Percentiles rank a stretch among this genome's conserved stretches.
These are phyloP conservation scores for Pseudomugil gertrudae DNA, from an alignment of 2,797 vertebrate species.

Conservation along the genomic window DNA sequence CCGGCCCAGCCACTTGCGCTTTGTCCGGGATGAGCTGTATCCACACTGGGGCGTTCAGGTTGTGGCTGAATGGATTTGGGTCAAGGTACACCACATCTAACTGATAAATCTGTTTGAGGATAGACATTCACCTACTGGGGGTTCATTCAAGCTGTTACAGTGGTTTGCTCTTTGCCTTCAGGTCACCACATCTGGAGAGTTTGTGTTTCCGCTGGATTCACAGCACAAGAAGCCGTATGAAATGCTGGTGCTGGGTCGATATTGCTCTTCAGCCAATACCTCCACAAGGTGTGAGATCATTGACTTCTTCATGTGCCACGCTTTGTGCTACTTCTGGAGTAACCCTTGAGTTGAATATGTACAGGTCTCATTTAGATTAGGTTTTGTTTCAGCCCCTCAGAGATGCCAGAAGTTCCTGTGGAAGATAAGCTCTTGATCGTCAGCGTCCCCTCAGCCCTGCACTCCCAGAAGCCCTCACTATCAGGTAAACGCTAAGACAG, in stretches of 20 bases:
- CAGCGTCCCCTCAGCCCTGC: slow-evolving; percentile 91
- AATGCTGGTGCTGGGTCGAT: slow-evolving; percentile 88
- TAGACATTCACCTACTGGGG: neutral
- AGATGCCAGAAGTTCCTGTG: slow-evolving; percentile 64
- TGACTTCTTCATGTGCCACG: neutral
- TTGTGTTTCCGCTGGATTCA: slow-evolving; percentile 94
- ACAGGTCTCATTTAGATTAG: slow-evolving; percentile 1
- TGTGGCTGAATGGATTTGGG: slow-evolving; percentile 93
- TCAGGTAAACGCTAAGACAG: slow-evolving; percentile 78
- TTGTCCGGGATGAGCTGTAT: slow-evolving; percentile 91
- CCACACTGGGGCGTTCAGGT: slow-evolving; percentile 89
- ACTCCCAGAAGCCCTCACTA: slow-evolving; percentile 96
- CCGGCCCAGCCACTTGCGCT: slow-evolving; percentile 88
- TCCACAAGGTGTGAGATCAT: slow-evolving; percentile 44
- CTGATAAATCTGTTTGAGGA: neutral
- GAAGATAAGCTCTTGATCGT: slow-evolving; percentile 88
- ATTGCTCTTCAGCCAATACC: slow-evolving; percentile 44
- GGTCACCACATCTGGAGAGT: slow-evolving; percentile 91
- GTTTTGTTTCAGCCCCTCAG: slow-evolving; percentile 74
- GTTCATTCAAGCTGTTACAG: slow-evolving; percentile 9
- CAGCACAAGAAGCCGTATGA: slow-evolving; percentile 97
- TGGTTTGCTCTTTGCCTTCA: slow-evolving; percentile 33
- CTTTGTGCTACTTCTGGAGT: neutral
- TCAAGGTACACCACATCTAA: slow-evolving; percentile 81
- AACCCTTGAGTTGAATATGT: neutral